Base-by-base conservation (phyloP, 2,888 invertebrate species). In the Acleris laterana region DNA sequence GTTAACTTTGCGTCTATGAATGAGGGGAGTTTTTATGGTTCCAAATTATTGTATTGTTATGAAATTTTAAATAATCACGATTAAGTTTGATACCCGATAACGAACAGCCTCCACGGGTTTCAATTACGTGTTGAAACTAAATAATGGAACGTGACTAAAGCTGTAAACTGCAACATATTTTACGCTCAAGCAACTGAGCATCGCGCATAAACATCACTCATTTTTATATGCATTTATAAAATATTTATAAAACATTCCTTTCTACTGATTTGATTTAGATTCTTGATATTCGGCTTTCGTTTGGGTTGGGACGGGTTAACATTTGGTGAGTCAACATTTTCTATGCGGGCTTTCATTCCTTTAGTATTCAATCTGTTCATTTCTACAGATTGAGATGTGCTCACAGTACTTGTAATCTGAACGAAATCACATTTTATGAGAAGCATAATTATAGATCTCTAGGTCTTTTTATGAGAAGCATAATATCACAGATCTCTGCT, bases 91-190 rank as follows among this genome's bases (percentile, higher is more conserved):
- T 25, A 22, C n/a, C 16, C 32, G 13, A 59, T 48, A 22, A 9
- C n/a, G 20, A n/a, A 16, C 16, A 22, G 49, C 28, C 5, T 55
- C 32, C 42, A 46, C 17, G 22, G 58, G 9, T 53, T 46, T 49
- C 53, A 59, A 65, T 65, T 61, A 66, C 61, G 56, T 57, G 51
- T 48, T 61, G 51, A 57, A 62, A 56, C 32, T 5, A 22, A 61
- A 65, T 61, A 65, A 62, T 61, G 22, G 56, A 20, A 57, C 62
- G 57, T 51, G 57, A 51, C 61, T 42, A 57, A 62, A 56, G n/a
- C 46, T 28, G 48, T 48, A 58, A 58, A 49, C 32, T 32, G 11
- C 49, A 49, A 52, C 17, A 32, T 56, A n/a, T 28, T 46, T 20
- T 44, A 56, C 25, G 60, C 46, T 13, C 46, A 62, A 66, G 48